A percentile compares a stretch with the other conserved stretches of the same genome.
phyloP scores from a whole-genome alignment of 2,113 vertebrate genomes.

The Shinisaurus crocodilurus region DNA sequence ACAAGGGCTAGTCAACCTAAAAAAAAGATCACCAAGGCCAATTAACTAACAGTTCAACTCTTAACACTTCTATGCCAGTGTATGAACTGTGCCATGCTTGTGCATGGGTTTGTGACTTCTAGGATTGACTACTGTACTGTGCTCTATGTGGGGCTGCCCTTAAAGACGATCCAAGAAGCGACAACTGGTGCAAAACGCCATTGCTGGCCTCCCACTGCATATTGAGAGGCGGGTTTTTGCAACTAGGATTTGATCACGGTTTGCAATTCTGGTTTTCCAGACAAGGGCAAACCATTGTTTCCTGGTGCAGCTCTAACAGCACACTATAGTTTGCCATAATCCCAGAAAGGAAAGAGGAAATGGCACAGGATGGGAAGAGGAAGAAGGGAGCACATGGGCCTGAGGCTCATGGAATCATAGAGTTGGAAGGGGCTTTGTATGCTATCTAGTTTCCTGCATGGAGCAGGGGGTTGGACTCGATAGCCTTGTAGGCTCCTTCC shows the following conservation, averaged over 20 bases:
- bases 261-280: background rate
- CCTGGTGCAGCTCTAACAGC: background rate
- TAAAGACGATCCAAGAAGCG: background rate
- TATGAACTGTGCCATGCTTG: too few relatives aligned
- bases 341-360: background rate
- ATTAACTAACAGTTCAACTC: background rate
- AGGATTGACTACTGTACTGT: background rate
- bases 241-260: background rate
- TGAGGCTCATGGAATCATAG: background rate
- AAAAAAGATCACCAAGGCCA: background rate
- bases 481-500: too few relatives aligned
- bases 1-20: background rate
- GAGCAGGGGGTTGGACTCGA: too few relatives aligned
- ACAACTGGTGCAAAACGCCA: too few relatives aligned
- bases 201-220: background rate
- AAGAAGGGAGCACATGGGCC: background rate
- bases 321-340: background rate
- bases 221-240: background rate
- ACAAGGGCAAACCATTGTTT: background rate
- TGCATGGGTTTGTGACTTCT: background rate
- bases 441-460: background rate
- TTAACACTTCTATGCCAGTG: background rate
- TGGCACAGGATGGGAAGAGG: background rate
- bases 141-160: background rate
- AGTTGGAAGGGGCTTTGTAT: background rate